Evolutionary conservation across 92 coral and sea anemone genomes (phyloP).

Genomic region (Siderastrea siderea): DNA sequence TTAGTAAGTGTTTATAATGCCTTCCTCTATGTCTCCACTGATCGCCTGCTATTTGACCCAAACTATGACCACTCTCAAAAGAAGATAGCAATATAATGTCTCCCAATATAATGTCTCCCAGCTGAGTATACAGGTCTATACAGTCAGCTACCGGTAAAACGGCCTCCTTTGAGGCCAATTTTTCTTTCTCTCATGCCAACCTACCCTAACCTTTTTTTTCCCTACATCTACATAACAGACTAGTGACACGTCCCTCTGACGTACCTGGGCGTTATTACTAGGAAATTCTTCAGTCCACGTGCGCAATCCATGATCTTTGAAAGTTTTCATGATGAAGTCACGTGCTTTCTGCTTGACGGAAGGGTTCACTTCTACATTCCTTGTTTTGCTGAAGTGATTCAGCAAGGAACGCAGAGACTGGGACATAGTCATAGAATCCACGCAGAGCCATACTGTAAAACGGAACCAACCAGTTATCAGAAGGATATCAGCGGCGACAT

Average conservation of each 20-base stretch:
- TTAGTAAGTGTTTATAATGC: no score
- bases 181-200: no score
- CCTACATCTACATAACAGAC: no score
- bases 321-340: constrained; percentile 71
- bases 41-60: no score
- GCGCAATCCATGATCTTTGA: constrained; percentile 74
- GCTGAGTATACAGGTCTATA: no score
- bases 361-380: constrained; percentile 65
- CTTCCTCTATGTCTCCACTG: no score
- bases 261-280: constrained; percentile 51
- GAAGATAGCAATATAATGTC: no score
- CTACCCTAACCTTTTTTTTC: no score
- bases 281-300: constrained; percentile 88
- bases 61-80: no score
- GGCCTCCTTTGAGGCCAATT: no score
- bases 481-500: neutral
- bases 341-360: constrained; percentile 75
- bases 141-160: no score
- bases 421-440: constrained; percentile 1
- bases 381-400: constrained; percentile 68
- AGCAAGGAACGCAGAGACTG: constrained; percentile 61
- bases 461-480: neutral
- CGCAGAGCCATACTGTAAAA: neutral
- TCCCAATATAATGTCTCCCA: no score
- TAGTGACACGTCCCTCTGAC: neutral